Percentiles rank a stretch among this genome's conserved stretches.
These are phyloP conservation scores for Liodrosophila aerea DNA, from an alignment of 2,888 invertebrate genomes.

Conservation along the genomic window DNA sequence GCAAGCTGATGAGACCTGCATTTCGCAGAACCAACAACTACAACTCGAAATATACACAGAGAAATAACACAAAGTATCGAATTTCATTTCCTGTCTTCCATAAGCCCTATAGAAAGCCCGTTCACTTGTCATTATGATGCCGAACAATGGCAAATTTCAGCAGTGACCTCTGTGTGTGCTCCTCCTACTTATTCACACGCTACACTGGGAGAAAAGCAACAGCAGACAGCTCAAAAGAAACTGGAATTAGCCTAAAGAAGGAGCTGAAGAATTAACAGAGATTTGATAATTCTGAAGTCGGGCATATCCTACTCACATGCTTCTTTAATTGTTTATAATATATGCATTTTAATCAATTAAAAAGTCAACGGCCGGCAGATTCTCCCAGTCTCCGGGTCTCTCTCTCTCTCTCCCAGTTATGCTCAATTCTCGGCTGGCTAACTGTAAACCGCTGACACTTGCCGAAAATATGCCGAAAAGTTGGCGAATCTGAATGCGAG, in stretches of 20 bases:
- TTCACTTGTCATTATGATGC: slow-evolving; percentile 71
- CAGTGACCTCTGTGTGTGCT: slow-evolving; percentile 29
- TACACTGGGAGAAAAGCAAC: too few relatives aligned
- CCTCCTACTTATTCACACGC: slow-evolving; percentile 4
- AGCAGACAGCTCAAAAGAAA: too few relatives aligned
- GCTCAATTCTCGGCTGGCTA: slow-evolving; percentile 27
- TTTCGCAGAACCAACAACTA: slow-evolving; percentile 46
- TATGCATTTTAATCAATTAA: slow-evolving; percentile 82
- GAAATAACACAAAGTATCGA: slow-evolving; percentile 71
- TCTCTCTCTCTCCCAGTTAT: slow-evolving; percentile 14
- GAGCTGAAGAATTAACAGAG: too few relatives aligned
- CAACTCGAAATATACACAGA: too few relatives aligned
- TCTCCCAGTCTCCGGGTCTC: slow-evolving; percentile 24
- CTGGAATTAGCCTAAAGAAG: too few relatives aligned
- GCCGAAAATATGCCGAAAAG: slow-evolving; percentile 66
- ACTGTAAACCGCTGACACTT: slow-evolving; percentile 73
- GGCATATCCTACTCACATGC: too few relatives aligned
- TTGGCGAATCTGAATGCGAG: slow-evolving; percentile 19
- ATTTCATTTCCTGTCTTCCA: slow-evolving; percentile 79
- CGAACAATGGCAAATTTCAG: slow-evolving; percentile 77
- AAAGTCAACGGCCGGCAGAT: slow-evolving; percentile 77
- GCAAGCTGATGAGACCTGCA: slow-evolving; percentile 26
- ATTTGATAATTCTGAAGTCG: too few relatives aligned
- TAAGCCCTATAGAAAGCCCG: slow-evolving; percentile 33
- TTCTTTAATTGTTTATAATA: too few relatives aligned